Evolutionary conservation across 2,797 vertebrate genomes (phyloP), one percentile per base, ranked within the genome.

Genomic region (Choloepus didactylus): DNA sequence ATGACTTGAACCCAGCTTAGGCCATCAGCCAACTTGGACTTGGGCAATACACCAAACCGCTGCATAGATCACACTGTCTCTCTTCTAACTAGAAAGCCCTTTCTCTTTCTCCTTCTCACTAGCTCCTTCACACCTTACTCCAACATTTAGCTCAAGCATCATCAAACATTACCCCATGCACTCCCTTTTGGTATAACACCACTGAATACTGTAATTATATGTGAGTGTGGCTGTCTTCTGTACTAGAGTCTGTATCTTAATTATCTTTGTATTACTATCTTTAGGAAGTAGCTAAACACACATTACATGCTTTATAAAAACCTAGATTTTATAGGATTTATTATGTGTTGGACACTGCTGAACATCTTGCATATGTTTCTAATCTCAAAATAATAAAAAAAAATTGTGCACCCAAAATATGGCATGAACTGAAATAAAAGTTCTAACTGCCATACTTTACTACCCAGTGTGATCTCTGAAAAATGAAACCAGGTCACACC

Each of bases 321-420:
- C 7, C 75, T 49, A 49, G 46, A 49, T 93, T 44, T 82, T 49
- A 9, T 51, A 69, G 83, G 64, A 70, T 9, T 46, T 49, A 38
- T 31, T 72, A 64, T 11, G 31, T 35, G 38, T 16, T 76, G 9
- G 10, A 86, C 10, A 9, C 51, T n/a, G n/a, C 56, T 86, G 91
- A 62, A 54, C 18, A 54, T 66, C 59, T 85, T 29, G 72, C 35
- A 79, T 86, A 77, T 73, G 46, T 72, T 87, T 89, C 38, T 83
- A 38, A 59, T 93, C 66, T 49, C 51, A 0, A 9, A 18, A 29
- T 18, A 59, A 21, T 4, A 59, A 23, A 59, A 59, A 27, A 79
- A 77, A 81, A 46, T 23, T 21, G 31, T 60, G 44, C 10, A 44
- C 31, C 72, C 70, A 46, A 75, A 44, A 72, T 46, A 44, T 15